phyloP scores from a whole-genome alignment of 2,113 vertebrate genomes.

The Amblyopsis rosae region DNA sequence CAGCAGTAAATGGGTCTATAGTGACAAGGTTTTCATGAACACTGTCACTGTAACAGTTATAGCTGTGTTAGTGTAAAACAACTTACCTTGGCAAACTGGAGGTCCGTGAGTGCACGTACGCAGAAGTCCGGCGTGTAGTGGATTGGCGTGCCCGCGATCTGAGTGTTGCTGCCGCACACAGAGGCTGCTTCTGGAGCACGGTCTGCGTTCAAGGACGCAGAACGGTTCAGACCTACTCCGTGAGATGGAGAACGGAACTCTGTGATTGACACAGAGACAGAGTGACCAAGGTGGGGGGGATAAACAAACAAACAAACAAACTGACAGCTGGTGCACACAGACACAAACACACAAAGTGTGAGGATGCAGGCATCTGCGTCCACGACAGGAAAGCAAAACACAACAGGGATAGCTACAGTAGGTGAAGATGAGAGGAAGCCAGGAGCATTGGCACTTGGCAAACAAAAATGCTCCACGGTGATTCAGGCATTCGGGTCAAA shows the following conservation, averaged over 20 bases:
- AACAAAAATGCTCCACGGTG: neutral
- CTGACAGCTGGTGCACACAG: constrained; percentile 1
- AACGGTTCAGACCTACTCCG: constrained; percentile 84
- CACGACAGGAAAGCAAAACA: constrained; percentile 1
- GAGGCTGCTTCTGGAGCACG: constrained; percentile 77
- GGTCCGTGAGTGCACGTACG: constrained; percentile 87
- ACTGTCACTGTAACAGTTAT: neutral
- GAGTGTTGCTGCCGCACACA: constrained; percentile 78
- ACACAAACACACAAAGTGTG: neutral
- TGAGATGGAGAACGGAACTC: constrained; percentile 88
- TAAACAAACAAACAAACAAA: neutral
- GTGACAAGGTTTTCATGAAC: neutral
- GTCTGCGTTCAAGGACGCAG: constrained; percentile 85
- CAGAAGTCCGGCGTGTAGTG: constrained; percentile 93
- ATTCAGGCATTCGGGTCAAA: too few relatives aligned
- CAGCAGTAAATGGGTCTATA: too few relatives aligned
- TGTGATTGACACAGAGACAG: constrained; percentile 60
- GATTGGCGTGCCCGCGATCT: constrained; percentile 71
- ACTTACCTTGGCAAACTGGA: constrained; percentile 91
- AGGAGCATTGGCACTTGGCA: neutral
- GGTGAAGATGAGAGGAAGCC: neutral
- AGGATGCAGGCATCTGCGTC: neutral
- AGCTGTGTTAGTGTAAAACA: neutral
- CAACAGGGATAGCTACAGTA: constrained; percentile 2
- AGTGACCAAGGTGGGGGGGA: constrained; percentile 1